Percentiles rank a stretch among this genome's conserved stretches.
Evolutionary conservation across 2,888 invertebrate species (phyloP).

Genomic region (Epiblema foenella): DNA sequence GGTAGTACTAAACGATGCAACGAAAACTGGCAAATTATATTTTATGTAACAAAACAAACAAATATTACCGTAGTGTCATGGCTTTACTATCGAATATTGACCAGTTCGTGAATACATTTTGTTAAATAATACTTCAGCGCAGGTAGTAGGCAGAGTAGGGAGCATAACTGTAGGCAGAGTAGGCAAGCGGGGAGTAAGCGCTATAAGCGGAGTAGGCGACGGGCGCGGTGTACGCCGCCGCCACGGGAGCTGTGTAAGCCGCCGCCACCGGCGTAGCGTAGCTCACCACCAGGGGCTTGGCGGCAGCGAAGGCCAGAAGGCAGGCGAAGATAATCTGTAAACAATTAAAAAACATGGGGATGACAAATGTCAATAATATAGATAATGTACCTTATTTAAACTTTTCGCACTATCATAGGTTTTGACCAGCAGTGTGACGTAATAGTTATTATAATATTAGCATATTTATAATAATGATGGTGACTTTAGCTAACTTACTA

Average conservation of each 20-base stretch:
- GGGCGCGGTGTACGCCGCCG: slow-evolving; percentile 59
- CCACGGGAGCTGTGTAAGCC: slow-evolving; percentile 38
- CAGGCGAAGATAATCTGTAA: slow-evolving; percentile 81
- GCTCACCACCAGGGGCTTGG: slow-evolving; percentile 59
- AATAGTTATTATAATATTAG: no score
- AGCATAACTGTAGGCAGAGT: slow-evolving; percentile 62
- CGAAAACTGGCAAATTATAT: no score
- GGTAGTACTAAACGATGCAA: no score
- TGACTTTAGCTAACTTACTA: no score
- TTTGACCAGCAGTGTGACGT: no score
- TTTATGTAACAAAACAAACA: slow-evolving; percentile 3
- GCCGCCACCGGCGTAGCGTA: slow-evolving; percentile 34
- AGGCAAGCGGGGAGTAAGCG: slow-evolving; percentile 62
- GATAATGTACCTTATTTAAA: no score
- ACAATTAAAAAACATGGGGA: not conserved
- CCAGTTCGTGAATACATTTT: not conserved
- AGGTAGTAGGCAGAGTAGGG: slow-evolving; percentile 61
- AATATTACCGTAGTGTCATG: slow-evolving; percentile 25
- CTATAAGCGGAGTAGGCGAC: slow-evolving; percentile 65
- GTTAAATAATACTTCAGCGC: slow-evolving; percentile 14
- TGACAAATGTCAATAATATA: not conserved
- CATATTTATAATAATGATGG: no score
- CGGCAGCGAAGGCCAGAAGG: slow-evolving; percentile 76
- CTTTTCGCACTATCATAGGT: no score
- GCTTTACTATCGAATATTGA: slow-evolving; percentile 24